Conservation (phyloP, 2,113 vertebrate species). For the Neolamprologus variostigma region DNA sequence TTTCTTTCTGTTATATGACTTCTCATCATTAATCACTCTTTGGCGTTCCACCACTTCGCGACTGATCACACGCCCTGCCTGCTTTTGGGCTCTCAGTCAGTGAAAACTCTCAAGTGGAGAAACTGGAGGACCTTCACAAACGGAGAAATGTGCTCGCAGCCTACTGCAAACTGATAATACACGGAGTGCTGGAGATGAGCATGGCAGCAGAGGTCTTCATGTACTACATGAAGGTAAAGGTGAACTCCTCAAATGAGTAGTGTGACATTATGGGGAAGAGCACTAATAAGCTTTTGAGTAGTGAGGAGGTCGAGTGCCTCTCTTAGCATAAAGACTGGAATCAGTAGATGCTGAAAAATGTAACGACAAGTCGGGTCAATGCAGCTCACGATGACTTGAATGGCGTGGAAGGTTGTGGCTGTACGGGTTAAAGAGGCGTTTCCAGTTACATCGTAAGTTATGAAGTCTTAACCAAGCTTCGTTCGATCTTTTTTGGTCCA, state of each 20-base stretch:
- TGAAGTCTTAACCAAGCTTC: not conserved
- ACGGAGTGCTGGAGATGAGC: conserved; percentile 81
- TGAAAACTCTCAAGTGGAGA: conserved; percentile 53
- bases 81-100: conserved; percentile 43
- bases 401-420: not conserved
- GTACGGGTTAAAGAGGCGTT: not conserved
- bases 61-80: not conserved
- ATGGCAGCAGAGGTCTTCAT: conserved; percentile 80
- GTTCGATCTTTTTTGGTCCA: not conserved
- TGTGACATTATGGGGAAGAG: not conserved
- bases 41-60: not conserved
- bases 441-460: not conserved
- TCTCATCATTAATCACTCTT: conserved; percentile 31
- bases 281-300: not conserved
- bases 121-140: conserved; percentile 72
- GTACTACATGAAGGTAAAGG: conserved; percentile 82
- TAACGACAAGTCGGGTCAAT: not conserved
- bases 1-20: conserved; percentile 24
- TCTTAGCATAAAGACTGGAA: not conserved
- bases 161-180: conserved; percentile 83
- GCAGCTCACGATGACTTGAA: not conserved
- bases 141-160: conserved; percentile 79
- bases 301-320: not conserved
- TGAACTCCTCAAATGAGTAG: not conserved
- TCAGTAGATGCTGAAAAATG: not conserved